A percentile compares a stretch with the other conserved stretches of the same genome.
These are phyloP conservation scores for Drosophila eohydei DNA, from an alignment of 2,888 invertebrate genomes.

Conservation along the genomic window DNA sequence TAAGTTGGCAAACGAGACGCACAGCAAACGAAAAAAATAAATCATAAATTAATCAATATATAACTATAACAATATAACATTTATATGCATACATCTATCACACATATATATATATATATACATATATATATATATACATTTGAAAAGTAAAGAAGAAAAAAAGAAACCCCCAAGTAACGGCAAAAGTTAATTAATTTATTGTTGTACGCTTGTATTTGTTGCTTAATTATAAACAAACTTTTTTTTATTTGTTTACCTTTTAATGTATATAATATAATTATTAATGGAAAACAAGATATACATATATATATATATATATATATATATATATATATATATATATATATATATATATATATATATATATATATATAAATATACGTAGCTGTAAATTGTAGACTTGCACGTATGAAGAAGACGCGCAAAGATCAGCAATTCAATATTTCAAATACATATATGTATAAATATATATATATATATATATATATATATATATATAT, in stretches of 20 bases:
- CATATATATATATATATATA: slow-evolving; percentile 17
- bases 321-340: slow-evolving; percentile 26
- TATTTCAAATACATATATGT: slow-evolving; percentile 15
- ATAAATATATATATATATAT: slow-evolving; percentile 5
- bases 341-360: slow-evolving; percentile 18
- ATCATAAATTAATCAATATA: slow-evolving; percentile 33
- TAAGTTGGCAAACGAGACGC: slow-evolving; percentile 46
- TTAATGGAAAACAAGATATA: slow-evolving; percentile 37
- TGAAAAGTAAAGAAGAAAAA: slow-evolving; percentile 29
- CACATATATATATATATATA: slow-evolving; percentile 16
- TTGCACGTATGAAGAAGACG: slow-evolving; percentile 28
- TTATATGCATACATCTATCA: slow-evolving; percentile 42
- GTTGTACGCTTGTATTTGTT: slow-evolving; percentile 78
- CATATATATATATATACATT: slow-evolving; percentile 12
- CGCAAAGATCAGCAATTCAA: slow-evolving; percentile 40
- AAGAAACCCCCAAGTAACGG: slow-evolving; percentile 60
- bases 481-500: not conserved
- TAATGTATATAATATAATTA: slow-evolving; percentile 59
- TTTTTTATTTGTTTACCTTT: slow-evolving; percentile 64
- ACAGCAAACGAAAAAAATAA: slow-evolving; percentile 33
- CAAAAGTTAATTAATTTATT: slow-evolving; percentile 75
- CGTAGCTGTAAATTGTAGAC: slow-evolving; percentile 43
- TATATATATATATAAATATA: slow-evolving; percentile 25
- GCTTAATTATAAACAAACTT: slow-evolving; percentile 72
- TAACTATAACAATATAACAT: slow-evolving; percentile 32